phyloP scores from a whole-genome alignment of 2,113 vertebrate genomes.

The Hipposideros armiger region DNA sequence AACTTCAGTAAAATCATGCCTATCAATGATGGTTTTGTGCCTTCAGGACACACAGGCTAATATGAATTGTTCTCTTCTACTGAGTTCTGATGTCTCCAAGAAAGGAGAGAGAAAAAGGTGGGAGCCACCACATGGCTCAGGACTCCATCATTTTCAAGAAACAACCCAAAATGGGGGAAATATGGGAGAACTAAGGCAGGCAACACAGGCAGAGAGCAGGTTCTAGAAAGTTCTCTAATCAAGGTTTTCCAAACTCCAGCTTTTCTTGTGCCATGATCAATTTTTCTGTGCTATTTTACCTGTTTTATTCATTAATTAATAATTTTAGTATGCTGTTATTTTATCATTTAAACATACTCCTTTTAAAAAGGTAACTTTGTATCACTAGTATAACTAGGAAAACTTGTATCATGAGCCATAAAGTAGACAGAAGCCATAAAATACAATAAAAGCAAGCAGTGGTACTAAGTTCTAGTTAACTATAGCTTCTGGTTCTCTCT shows the following conservation, averaged over 20 bases:
- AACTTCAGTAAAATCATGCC: conserved; percentile 30
- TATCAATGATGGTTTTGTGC: background rate
- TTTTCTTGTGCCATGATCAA: background rate
- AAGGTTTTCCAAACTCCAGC: background rate
- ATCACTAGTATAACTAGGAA: background rate
- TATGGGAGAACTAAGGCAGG: background rate
- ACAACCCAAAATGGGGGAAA: background rate
- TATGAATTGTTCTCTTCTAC: background rate
- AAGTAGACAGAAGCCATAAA: conserved; percentile 32
- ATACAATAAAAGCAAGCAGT: conserved; percentile 31
- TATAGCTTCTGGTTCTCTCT: background rate
- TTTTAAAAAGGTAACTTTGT: conserved; percentile 7
- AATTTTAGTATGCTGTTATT: background rate
- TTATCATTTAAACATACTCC: conserved; percentile 5
- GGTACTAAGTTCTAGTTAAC: conserved; percentile 22
- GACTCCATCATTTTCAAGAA: background rate
- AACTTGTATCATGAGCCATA: background rate
- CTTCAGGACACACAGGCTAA: background rate
- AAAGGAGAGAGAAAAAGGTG: background rate
- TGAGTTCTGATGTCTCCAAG: background rate
- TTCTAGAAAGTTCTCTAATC: background rate
- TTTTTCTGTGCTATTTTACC: background rate
- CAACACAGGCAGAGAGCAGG: background rate
- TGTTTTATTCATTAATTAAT: background rate
- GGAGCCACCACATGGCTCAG: background rate